Conservation (phyloP, 2,113 vertebrate genomes). For the Tretioscincus oriximinensis region DNA sequence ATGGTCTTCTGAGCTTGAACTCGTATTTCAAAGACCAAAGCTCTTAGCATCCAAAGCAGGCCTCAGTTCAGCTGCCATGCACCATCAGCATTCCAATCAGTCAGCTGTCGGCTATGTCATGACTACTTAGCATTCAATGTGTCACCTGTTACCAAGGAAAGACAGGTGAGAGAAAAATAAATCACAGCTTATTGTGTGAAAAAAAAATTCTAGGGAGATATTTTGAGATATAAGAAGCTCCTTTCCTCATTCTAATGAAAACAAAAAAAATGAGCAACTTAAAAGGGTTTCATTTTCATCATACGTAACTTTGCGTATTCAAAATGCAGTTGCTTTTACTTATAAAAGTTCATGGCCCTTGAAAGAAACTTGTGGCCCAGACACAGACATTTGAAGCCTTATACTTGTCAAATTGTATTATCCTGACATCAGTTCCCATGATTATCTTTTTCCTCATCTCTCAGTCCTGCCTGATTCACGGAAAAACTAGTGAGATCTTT, state of each 20-base stretch:
- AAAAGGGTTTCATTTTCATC: neutral
- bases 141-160: constrained; percentile 14
- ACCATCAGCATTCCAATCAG: neutral
- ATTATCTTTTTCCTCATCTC: neutral
- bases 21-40: constrained; percentile 1
- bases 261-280: neutral
- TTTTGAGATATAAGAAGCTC: neutral
- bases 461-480: neutral
- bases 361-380: neutral
- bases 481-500: neutral
- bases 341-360: neutral
- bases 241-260: constrained; percentile 9
- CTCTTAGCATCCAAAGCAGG: neutral
- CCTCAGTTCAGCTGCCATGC: neutral
- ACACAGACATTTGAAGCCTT: neutral
- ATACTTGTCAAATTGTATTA: neutral
- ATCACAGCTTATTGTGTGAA: neutral
- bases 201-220: constrained; percentile 1
- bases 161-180: constrained; percentile 23
- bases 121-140: fast-evolving
- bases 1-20: neutral
- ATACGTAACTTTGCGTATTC: neutral
- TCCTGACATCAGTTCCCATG: neutral
- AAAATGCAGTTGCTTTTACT: neutral
- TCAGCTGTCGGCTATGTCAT: neutral